These are phyloP conservation scores for Scyliorhinus canicula DNA, from an alignment of 2,797 vertebrate genomes.

Conservation along the genomic window DNA sequence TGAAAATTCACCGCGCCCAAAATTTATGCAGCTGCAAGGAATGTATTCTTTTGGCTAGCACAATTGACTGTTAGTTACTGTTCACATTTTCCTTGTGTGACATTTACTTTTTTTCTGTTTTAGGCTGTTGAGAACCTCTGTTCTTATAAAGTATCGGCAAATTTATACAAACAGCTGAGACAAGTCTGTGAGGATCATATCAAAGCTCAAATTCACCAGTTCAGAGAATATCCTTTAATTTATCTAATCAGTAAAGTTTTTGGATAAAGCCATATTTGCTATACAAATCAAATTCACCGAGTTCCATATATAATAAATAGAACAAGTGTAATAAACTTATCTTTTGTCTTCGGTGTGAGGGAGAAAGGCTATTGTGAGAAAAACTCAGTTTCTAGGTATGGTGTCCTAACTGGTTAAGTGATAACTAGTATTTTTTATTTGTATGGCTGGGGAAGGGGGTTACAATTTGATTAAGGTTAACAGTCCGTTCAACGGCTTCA, in stretches of 20 bases:
- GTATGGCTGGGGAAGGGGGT: no score
- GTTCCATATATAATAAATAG: no score
- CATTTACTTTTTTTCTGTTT: conserved; percentile 48
- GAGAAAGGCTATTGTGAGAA: neutral
- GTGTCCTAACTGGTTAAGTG: neutral
- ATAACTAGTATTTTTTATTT: neutral
- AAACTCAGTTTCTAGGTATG: neutral
- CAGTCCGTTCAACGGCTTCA: no score
- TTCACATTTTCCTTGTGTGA: conserved; percentile 40
- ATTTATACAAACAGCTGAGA: conserved; percentile 93
- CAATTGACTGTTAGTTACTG: neutral
- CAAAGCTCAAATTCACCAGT: conserved; percentile 96
- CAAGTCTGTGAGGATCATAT: conserved; percentile 98
- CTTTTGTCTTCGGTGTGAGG: neutral
- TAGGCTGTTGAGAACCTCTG: conserved; percentile 98
- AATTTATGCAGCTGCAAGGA: neutral
- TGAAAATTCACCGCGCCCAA: neutral
- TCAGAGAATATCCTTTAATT: conserved; percentile 97
- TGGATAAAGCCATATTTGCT: no score
- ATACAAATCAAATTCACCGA: neutral
- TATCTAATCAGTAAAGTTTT: neutral
- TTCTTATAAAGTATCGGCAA: conserved; percentile 97
- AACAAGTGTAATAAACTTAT: no score
- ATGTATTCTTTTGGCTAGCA: neutral
- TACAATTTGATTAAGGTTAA: no score